These are phyloP conservation scores for Epizoanthus stellaris DNA, from an alignment of 92 coral and sea anemone species.

Conservation along the genomic window DNA sequence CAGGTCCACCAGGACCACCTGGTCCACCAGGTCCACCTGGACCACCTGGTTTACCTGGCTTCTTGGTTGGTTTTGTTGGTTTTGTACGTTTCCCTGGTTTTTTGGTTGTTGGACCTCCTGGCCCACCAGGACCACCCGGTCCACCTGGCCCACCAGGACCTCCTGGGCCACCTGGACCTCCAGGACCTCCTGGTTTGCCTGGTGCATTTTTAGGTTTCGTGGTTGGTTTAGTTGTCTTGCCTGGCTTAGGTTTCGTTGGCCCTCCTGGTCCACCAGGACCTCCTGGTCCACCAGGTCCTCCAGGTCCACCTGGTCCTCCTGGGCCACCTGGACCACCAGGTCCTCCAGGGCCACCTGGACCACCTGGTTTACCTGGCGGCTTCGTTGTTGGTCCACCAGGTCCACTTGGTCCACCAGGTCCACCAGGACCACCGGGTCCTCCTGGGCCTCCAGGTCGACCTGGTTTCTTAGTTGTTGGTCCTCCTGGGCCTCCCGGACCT, in stretches of 20 bases:
- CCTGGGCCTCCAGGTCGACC: constrained; percentile 81
- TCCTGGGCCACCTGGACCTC: constrained; percentile 71
- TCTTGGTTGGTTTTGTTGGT: constrained; percentile 61
- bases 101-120: constrained; percentile 59
- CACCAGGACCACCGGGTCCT: constrained; percentile 77
- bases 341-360: constrained; percentile 72
- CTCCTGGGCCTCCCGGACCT: constrained; percentile 95
- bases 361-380: constrained; percentile 40
- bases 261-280: constrained; percentile 87
- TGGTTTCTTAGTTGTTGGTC: constrained; percentile 70
- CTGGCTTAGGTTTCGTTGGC: constrained; percentile 79
- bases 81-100: constrained; percentile 58
- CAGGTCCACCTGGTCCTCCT: constrained; percentile 76
- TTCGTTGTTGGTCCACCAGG: constrained; percentile 67
- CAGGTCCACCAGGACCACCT: constrained; percentile 77
- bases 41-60: constrained; percentile 77
- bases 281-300: constrained; percentile 68
- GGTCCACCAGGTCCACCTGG: constrained; percentile 89
- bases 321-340: constrained; percentile 85
- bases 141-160: constrained; percentile 82
- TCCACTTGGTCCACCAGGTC: constrained; percentile 79
- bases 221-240: constrained; percentile 75
- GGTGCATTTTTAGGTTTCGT: constrained; percentile 43
- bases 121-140: constrained; percentile 76
- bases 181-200: constrained; percentile 63